phyloP scores from a whole-genome alignment of 2,113 vertebrate genomes.

The Cichladusa arquata region DNA sequence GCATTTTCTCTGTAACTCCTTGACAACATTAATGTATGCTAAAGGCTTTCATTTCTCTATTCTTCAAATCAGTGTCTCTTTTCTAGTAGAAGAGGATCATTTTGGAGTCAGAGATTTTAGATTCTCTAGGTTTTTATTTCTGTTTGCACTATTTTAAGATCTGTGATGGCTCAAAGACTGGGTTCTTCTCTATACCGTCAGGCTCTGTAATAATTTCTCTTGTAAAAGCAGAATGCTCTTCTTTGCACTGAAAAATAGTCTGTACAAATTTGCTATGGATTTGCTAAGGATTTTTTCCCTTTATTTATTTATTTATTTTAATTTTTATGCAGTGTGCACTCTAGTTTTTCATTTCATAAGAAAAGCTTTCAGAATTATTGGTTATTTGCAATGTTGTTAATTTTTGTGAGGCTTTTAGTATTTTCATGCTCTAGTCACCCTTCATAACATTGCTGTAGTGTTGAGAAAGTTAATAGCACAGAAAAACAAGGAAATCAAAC shows the following conservation, averaged over 20 bases:
- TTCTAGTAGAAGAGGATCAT: neutral
- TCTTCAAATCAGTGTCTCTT: neutral
- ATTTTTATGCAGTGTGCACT: accelerated
- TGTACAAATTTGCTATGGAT: neutral
- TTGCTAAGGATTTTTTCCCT: neutral
- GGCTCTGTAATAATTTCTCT: neutral
- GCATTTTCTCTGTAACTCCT: neutral
- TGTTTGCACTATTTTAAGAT: neutral
- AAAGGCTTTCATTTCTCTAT: neutral
- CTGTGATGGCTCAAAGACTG: neutral
- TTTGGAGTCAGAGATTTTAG: neutral
- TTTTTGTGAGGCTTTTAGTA: neutral
- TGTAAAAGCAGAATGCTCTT: neutral
- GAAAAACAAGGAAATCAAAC: too few relatives aligned
- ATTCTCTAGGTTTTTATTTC: neutral
- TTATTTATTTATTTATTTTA: too few relatives aligned
- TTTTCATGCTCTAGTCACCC: neutral
- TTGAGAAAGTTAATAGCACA: neutral
- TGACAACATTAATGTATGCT: accelerated
- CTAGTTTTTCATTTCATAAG: neutral
- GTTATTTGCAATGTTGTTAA: neutral
- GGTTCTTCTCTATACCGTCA: neutral
- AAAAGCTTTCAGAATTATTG: neutral
- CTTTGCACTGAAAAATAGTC: neutral
- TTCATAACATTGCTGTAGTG: neutral